Evolutionary conservation across 2,888 invertebrate species (phyloP), one percentile per base, ranked within the genome.

Genomic region (Empis stercorea): DNA sequence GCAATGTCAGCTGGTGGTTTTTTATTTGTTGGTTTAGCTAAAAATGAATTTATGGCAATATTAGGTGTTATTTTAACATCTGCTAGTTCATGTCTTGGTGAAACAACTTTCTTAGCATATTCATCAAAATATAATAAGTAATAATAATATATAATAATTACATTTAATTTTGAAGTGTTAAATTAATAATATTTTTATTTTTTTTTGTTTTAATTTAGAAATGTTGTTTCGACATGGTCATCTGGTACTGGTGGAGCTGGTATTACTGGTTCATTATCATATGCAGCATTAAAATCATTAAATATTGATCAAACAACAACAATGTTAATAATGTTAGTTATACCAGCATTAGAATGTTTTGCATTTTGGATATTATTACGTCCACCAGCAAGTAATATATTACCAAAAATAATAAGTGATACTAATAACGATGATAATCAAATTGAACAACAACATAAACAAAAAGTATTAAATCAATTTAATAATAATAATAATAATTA

Each of bases 211-310:
- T 52, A 46, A n/a, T n/a, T n/a, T 38, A 85, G 86, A 61, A 79
- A 83, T 64, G 80, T 81, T 1, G 76, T 89, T 16, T 85, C 86
- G 2, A 78, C 85, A 2, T 88, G 87, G 87, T 84, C 87, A 15
- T 87, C 87, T 4, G 89, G 89, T 10, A 89, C 89, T 27, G 87
- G 87, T 13, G 68, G 82, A 32, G 87, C 89, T 44, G 89, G 89
- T 36, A 73, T 89, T 44, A 74, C 85, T 55, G 89, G 88, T 6
- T 79, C 88, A 0, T 61, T 84, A 2, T 80, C 83, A 0, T 89
- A 89, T 65, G 81, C 85, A 10, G 74, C 75, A 1, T 64, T 89
- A n/a, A 76, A 78, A 20, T 71, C 72, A 20, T 60, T 76, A 10
- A 73, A 77, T 23, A 61, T 85, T 50, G 70, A 69, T 43, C 74